Percentiles rank a stretch among this genome's conserved stretches.
Evolutionary conservation across 2,113 vertebrate species (phyloP).

Genomic region (Hylia prasina): DNA sequence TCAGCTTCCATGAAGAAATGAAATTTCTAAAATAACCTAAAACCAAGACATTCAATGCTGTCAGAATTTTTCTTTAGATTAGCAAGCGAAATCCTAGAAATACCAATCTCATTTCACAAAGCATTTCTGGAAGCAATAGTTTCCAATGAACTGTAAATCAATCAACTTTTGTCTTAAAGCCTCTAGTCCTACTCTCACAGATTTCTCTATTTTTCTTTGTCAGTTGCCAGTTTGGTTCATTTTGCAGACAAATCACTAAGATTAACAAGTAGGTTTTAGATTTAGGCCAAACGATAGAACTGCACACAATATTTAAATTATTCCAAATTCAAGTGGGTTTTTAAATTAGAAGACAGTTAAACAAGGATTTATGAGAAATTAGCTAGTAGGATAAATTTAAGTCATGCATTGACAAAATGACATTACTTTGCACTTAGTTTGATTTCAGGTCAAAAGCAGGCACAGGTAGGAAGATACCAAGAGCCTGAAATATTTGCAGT

Average conservation of each 20-base stretch:
- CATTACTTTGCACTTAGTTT: neutral
- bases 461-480: neutral
- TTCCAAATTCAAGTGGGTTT: neutral
- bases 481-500: neutral
- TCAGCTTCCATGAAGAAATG: neutral
- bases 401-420: neutral
- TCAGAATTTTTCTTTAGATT: neutral
- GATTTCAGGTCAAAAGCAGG: neutral
- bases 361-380: neutral
- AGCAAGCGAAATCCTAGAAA: neutral
- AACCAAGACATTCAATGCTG: neutral
- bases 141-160: neutral
- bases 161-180: neutral
- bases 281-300: neutral
- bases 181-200: neutral
- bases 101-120: neutral
- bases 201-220: neutral
- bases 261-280: neutral
- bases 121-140: neutral
- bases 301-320: neutral
- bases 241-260: neutral
- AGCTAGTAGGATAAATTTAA: neutral
- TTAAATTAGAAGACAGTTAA: neutral
- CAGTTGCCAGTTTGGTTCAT: neutral
- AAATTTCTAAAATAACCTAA: neutral